These are phyloP conservation scores for Anneissia japonica DNA, from an alignment of 35 echinoderm and acorn worm species.

Conservation along the genomic window DNA sequence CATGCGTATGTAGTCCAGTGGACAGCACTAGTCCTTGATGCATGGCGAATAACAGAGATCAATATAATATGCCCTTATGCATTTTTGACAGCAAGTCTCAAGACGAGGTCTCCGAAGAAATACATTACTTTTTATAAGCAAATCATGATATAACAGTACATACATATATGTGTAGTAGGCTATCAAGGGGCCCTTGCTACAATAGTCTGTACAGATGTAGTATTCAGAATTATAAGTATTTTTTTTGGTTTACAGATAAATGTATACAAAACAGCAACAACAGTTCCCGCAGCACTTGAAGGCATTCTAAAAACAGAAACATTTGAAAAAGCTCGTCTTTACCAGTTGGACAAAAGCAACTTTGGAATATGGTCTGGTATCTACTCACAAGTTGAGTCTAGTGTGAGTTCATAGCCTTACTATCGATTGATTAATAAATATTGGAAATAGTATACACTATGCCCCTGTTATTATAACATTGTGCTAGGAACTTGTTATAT, in stretches of 20 bases:
- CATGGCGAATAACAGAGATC: too few species aligned
- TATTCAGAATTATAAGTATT: background rate
- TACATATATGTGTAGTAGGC: background rate
- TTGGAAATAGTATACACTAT: too few species aligned
- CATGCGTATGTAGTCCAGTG: too few species aligned
- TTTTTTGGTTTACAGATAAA: slow-evolving; percentile 32
- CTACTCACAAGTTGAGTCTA: slow-evolving; percentile 68
- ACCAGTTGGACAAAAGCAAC: slow-evolving; percentile 81
- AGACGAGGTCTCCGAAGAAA: too few species aligned
- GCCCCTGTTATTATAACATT: too few species aligned
- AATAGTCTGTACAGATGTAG: background rate
- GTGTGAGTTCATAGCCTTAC: slow-evolving; percentile 71
- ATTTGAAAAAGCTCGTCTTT: slow-evolving; percentile 86
- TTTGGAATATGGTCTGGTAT: slow-evolving; percentile 95
- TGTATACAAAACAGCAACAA: slow-evolving; percentile 63
- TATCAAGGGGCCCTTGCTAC: background rate
- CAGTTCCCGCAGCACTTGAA: slow-evolving; percentile 55
- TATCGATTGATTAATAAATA: too few species aligned
- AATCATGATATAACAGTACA: too few species aligned
- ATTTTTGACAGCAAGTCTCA: too few species aligned
- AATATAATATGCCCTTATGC: too few species aligned
- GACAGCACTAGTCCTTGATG: too few species aligned
- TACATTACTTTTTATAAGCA: too few species aligned
- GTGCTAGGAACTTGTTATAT: too few species aligned
- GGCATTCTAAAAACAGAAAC: slow-evolving; percentile 82